A percentile compares a stretch with the other conserved stretches of the same genome.
Conservation (phyloP, 1,140 invertebrate species). For the Zaprionus capensis region DNA sequence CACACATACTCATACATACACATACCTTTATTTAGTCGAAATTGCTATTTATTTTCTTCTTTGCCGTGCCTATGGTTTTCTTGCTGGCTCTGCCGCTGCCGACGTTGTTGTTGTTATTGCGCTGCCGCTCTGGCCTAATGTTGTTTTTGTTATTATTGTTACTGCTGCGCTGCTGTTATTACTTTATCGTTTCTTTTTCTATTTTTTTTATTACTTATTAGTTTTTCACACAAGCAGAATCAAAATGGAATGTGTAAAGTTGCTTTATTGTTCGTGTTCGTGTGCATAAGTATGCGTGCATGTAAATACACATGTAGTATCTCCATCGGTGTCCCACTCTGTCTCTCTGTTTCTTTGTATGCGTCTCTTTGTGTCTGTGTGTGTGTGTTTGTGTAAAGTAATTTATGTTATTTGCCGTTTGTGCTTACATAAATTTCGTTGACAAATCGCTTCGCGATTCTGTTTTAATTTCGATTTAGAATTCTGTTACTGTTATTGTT, state of each 20-base stretch:
- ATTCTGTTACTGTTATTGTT: constrained; percentile 11
- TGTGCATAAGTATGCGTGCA: constrained; percentile 11
- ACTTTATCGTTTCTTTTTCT: constrained; percentile 39
- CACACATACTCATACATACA: constrained; percentile 41
- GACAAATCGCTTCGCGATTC: constrained; percentile 18
- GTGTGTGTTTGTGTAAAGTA: constrained; percentile 17
- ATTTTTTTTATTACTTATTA: constrained; percentile 45
- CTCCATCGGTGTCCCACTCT: neutral
- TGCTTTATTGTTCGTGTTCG: constrained; percentile 49
- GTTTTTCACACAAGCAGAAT: constrained; percentile 72
- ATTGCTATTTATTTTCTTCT: constrained; percentile 76
- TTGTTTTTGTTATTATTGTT: constrained; percentile 39
- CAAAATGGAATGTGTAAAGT: constrained; percentile 73
- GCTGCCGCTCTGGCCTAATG: constrained; percentile 33
- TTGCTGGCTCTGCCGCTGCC: constrained; percentile 31
- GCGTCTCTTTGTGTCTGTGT: neutral
- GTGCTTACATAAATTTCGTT: constrained; percentile 50
- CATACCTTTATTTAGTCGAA: constrained; percentile 81
- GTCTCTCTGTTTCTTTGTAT: neutral
- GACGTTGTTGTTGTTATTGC: constrained; percentile 49
- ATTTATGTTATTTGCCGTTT: constrained; percentile 33
- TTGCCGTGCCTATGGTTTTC: constrained; percentile 61
- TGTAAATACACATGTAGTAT: constrained; percentile 19
- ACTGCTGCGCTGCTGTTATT: constrained; percentile 36
- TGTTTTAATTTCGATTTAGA: constrained; percentile 13